A percentile compares a stretch with the other conserved stretches of the same genome.
Evolutionary conservation across 2,888 invertebrate genomes (phyloP).

Genomic region (Pheosia tremula): DNA sequence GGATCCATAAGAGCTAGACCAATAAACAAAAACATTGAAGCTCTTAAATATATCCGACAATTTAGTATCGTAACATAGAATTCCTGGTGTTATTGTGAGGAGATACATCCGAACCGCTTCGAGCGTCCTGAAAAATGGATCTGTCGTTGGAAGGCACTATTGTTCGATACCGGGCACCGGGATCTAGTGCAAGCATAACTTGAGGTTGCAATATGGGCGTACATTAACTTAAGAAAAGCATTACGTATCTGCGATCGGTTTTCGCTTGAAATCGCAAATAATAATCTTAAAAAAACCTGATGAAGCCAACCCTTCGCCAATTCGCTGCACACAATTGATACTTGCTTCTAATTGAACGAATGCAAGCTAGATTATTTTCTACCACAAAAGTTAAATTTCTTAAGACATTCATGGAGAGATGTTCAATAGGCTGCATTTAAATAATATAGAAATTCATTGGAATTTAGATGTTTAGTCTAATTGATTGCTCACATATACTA

Average conservation of each 20-base stretch:
- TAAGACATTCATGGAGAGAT: no score
- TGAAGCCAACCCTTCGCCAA: no score
- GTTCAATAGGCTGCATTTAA: no score
- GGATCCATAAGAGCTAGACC: conserved; percentile 13
- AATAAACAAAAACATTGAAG: conserved; percentile 30
- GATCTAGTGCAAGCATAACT: conserved; percentile 55
- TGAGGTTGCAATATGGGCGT: conserved; percentile 52
- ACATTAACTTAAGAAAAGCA: conserved; percentile 34
- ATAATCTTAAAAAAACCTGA: no score
- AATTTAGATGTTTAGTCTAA: no score
- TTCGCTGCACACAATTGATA: no score
- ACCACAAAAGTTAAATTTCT: no score
- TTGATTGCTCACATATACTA: no score
- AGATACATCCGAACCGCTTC: conserved; percentile 8
- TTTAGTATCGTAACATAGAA: not conserved
- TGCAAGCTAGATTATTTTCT: no score
- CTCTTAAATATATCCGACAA: conserved; percentile 29
- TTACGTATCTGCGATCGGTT: conserved; percentile 26
- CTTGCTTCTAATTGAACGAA: no score
- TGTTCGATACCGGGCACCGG: conserved; percentile 49
- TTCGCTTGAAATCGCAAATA: conserved; percentile 28
- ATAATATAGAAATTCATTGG: no score
- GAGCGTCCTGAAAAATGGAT: conserved; percentile 64
- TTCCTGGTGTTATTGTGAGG: conserved; percentile 19
- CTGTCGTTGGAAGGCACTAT: conserved; percentile 41